These are phyloP conservation scores for Hydractinia symbiolongicarpus DNA, from an alignment of 30 jellyfish, hydroid and myxozoan genomes.

Conservation along the genomic window DNA sequence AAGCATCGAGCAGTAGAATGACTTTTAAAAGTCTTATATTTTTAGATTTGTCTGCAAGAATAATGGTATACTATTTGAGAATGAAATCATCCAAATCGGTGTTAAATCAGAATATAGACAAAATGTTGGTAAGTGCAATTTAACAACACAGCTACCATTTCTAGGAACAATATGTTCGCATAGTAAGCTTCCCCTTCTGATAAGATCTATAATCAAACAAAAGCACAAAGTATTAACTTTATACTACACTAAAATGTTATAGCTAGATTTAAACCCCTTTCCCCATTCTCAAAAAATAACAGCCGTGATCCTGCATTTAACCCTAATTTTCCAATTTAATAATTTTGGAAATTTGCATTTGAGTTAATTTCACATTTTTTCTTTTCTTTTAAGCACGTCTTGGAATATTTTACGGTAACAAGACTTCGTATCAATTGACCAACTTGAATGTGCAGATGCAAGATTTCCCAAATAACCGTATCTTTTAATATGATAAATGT, in stretches of 20 bases:
- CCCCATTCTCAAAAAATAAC: too few species aligned
- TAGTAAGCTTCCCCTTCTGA: too few species aligned
- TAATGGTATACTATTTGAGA: conserved; percentile 87
- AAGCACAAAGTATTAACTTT: too few species aligned
- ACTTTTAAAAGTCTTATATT: too few species aligned
- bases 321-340: too few species aligned
- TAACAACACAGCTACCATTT: too few species aligned
- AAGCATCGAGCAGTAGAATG: too few species aligned
- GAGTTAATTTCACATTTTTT: background rate
- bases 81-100: conserved; percentile 84
- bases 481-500: background rate
- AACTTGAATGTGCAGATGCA: conserved; percentile 61
- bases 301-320: too few species aligned
- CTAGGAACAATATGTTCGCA: too few species aligned
- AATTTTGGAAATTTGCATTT: background rate
- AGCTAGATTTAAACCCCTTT: too few species aligned
- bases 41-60: conserved; percentile 77
- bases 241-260: too few species aligned
- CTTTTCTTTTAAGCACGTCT: conserved; percentile 45
- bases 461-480: conserved; percentile 28
- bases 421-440: conserved; percentile 74
- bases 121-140: conserved; percentile 39
- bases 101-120: conserved; percentile 69
- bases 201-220: too few species aligned
- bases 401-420: conserved; percentile 84